Conservation (phyloP, 2,888 invertebrate species). For the Epicampocera succincta region DNA sequence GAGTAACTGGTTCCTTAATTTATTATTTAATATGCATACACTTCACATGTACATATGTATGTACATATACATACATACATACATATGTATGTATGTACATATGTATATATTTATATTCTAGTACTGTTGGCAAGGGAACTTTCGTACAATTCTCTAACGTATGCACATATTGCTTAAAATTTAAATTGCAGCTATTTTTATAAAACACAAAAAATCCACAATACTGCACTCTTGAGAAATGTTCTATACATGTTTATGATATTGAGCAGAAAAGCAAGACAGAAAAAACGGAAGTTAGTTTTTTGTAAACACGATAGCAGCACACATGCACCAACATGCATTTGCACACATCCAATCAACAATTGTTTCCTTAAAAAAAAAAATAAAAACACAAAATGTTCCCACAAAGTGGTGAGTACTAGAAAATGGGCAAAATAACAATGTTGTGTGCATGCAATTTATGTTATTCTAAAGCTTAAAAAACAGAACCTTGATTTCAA, state of each 20-base stretch:
- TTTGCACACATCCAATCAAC: constrained; percentile 35
- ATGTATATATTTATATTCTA: no score
- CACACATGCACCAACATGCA: not conserved
- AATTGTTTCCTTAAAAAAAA: constrained; percentile 43
- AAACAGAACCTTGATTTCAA: constrained; percentile 51
- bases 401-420: constrained; percentile 34
- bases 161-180: not conserved
- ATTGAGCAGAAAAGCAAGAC: constrained; percentile 46
- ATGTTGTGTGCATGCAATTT: constrained; percentile 52
- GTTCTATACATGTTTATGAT: constrained; percentile 40
- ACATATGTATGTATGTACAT: no score
- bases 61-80: no score
- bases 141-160: not conserved
- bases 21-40: no score
- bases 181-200: constrained; percentile 6
- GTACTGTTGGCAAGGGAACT: no score
- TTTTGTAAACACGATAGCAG: constrained; percentile 35
- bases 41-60: no score
- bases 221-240: constrained; percentile 27
- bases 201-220: not conserved
- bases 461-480: constrained; percentile 45
- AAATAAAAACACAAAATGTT: constrained; percentile 35
- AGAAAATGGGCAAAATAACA: constrained; percentile 2
- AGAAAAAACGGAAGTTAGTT: constrained; percentile 50
- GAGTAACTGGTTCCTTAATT: no score